A percentile compares a stretch with the other conserved stretches of the same genome.
phyloP scores from a whole-genome alignment of 2,113 vertebrate species.

The Cinclus mexicanus region DNA sequence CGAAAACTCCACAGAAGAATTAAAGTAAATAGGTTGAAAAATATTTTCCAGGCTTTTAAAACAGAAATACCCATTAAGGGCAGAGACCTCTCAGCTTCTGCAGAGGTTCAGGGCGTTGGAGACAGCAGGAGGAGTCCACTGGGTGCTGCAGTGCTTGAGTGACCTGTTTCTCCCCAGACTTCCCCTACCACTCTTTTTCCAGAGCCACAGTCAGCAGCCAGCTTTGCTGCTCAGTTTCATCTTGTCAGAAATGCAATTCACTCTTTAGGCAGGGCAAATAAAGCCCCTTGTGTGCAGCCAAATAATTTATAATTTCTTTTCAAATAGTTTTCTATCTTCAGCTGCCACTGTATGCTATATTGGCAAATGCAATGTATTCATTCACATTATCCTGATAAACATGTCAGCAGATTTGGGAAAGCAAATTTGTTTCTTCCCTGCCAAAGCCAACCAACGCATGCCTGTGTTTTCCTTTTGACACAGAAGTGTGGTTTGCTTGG shows the following conservation, averaged over 20 bases:
- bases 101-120: not conserved
- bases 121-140: not conserved
- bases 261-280: not conserved
- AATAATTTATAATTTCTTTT: not conserved
- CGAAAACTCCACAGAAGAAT: not conserved
- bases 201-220: not conserved
- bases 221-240: not conserved
- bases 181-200: not conserved
- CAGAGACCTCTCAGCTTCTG: not conserved
- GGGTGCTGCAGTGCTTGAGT: not conserved
- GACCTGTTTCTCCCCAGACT: not conserved
- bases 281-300: not conserved
- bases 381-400: not conserved
- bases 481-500: not conserved
- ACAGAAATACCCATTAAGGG: not conserved
- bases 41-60: not conserved
- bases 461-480: not conserved
- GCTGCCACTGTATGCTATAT: not conserved
- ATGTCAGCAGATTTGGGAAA: slow-evolving; percentile 7
- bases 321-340: not conserved
- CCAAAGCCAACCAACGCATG: not conserved
- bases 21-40: not conserved
- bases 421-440: not conserved
- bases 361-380: not conserved
- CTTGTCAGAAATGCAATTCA: not conserved